These are phyloP conservation scores for Balaeniceps rex DNA, from an alignment of 2,113 vertebrate species.

Conservation along the genomic window DNA sequence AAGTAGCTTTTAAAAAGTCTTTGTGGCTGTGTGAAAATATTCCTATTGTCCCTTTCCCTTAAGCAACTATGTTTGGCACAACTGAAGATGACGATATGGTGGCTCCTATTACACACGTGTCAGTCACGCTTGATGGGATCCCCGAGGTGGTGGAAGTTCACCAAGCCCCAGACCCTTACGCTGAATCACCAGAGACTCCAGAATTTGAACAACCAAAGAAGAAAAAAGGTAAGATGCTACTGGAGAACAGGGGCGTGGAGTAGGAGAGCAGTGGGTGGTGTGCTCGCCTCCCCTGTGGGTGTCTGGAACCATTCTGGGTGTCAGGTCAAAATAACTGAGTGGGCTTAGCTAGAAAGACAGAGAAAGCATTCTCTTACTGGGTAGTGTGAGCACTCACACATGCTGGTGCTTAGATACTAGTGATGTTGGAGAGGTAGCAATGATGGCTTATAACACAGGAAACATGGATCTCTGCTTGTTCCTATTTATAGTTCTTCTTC, in stretches of 20 bases:
- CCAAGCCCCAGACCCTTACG: conserved; percentile 68
- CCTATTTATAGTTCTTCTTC: not conserved
- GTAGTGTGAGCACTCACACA: not conserved
- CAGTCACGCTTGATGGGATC: conserved; percentile 84
- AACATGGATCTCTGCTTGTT: not conserved
- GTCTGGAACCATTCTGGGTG: not conserved
- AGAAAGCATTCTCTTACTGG: not conserved
- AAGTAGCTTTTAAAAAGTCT: not conserved
- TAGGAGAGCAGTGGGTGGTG: not conserved
- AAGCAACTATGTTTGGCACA: conserved; percentile 78
- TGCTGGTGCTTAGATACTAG: not conserved
- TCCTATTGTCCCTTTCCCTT: conserved; percentile 3
- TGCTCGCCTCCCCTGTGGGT: fast-evolving
- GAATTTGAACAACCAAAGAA: conserved; percentile 82
- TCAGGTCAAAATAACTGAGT: not conserved
- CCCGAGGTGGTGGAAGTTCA: conserved; percentile 82
- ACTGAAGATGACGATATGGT: conserved; percentile 82
- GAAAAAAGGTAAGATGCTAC: conserved; percentile 81
- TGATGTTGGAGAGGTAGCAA: not conserved
- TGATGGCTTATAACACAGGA: not conserved
- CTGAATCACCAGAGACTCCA: conserved; percentile 68
- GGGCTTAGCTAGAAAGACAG: not conserved
- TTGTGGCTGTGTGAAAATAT: not conserved
- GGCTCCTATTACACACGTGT: conserved; percentile 85
- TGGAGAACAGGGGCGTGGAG: not conserved